Evolutionary conservation across 2,888 invertebrate species (phyloP), one percentile per base, ranked within the genome.

Genomic region (Nemapogon koenigi): DNA sequence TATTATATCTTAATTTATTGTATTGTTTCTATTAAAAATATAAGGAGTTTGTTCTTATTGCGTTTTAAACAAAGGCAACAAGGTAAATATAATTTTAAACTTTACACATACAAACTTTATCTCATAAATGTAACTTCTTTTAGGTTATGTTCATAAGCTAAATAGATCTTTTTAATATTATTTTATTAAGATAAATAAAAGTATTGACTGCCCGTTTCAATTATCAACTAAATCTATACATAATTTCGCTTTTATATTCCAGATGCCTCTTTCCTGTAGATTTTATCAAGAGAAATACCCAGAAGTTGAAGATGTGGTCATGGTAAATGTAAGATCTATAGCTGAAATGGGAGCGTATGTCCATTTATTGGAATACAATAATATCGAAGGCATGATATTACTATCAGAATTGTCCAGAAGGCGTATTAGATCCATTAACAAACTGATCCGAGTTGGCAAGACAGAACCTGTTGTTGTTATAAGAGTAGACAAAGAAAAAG

Each of bases 291-390:
- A 97, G 72, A 94, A 91, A 59, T 98, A 96, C 76, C 99, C 99
- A 1, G 98, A 98, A 65, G 88, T 97, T 42, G 99, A 99, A 57
- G 99, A 99, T 87, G 97, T 99, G 35, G 99, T 99, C 32, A 97
- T 98, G 97, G 98, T 97, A 16, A 99, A 97, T 62, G 98, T 99
- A 2, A 84, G 95, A 30, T 91, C 95, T 46, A 99, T 99, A 57
- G 98, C 97, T 13, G 98, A 99, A 82, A 99, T 99, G 98, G 99
- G 99, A 42, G 99, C 98, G 2, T 99, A 99, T 68, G 99, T 99
- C 11, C 94, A 96, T 67, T 80, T 99, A 43, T 79, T 98, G 46
- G 99, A 99, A 75, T 99, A 99, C 67, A 97, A 99, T 70, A 96
- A 97, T 59, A 99, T 97, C 50, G 98, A 99, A 72, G 97, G 96